Conservation (phyloP, 2,797 vertebrate species). For the Typhlichthys eigenmanni region DNA sequence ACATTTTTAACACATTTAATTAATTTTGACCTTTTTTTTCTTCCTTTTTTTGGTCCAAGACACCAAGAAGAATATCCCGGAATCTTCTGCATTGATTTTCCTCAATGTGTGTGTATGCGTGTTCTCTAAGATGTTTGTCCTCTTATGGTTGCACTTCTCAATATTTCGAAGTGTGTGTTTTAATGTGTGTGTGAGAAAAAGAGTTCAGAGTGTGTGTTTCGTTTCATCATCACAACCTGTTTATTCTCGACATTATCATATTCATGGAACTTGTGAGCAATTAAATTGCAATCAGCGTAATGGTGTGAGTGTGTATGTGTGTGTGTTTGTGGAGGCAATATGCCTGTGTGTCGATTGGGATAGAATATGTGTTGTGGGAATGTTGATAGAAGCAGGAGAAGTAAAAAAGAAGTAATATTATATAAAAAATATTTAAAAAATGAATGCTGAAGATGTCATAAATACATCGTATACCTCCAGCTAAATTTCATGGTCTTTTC, state of each 20-base stretch:
- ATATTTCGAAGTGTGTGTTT: neutral
- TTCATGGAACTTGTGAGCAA: conserved; percentile 51
- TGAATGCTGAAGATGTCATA: conserved; percentile 23
- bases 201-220: neutral
- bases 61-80: neutral
- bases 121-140: neutral
- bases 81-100: conserved; percentile 1
- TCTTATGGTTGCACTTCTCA: neutral
- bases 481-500: too few species aligned
- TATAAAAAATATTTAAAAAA: conserved; percentile 10
- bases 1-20: conserved; percentile 5
- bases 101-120: neutral
- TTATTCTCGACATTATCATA: conserved; percentile 39
- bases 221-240: neutral
- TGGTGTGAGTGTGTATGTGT: conserved; percentile 3
- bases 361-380: neutral
- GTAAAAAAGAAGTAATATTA: neutral
- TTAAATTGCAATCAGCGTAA: conserved; percentile 55
- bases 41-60: conserved; percentile 2
- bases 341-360: neutral
- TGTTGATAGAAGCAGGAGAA: neutral
- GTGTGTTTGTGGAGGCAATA: too few species aligned
- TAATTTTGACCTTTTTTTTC: conserved; percentile 2
- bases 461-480: neutral
- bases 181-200: neutral